Evolutionary conservation across 2,113 vertebrate species (phyloP).

Genomic region (Cryptomyrus ogoouensis): DNA sequence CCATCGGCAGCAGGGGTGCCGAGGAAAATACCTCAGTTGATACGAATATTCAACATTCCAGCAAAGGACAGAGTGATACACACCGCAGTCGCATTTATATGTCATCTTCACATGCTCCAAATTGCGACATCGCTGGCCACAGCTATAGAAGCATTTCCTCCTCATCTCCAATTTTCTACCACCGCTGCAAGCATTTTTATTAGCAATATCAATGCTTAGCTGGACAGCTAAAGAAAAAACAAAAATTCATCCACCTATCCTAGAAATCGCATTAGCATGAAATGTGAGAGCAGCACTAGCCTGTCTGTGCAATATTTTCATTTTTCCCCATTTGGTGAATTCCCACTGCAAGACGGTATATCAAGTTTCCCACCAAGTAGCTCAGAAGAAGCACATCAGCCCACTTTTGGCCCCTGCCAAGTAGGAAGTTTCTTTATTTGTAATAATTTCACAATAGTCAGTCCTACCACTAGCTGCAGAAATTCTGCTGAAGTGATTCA

Average conservation of each 20-base stretch:
- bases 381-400: constrained; percentile 32
- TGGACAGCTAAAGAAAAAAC: neutral
- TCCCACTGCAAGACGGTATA: constrained; percentile 26
- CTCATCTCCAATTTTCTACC: neutral
- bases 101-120: neutral
- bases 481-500: constrained; percentile 60
- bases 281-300: neutral
- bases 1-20: neutral
- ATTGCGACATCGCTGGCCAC: no score
- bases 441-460: constrained; percentile 55
- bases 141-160: neutral
- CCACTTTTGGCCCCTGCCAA: constrained; percentile 30
- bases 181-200: no score
- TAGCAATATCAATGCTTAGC: neutral
- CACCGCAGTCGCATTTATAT: neutral
- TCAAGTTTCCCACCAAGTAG: constrained; percentile 43
- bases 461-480: constrained; percentile 50
- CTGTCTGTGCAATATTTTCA: neutral
- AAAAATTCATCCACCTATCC: neutral
- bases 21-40: neutral
- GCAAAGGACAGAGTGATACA: neutral
- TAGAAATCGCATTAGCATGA: neutral
- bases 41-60: neutral
- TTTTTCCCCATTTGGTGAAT: constrained; percentile 30
- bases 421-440: constrained; percentile 59